These are phyloP conservation scores for Petrocephalus microphthalmus DNA, from an alignment of 2,113 vertebrate genomes.

Conservation along the genomic window DNA sequence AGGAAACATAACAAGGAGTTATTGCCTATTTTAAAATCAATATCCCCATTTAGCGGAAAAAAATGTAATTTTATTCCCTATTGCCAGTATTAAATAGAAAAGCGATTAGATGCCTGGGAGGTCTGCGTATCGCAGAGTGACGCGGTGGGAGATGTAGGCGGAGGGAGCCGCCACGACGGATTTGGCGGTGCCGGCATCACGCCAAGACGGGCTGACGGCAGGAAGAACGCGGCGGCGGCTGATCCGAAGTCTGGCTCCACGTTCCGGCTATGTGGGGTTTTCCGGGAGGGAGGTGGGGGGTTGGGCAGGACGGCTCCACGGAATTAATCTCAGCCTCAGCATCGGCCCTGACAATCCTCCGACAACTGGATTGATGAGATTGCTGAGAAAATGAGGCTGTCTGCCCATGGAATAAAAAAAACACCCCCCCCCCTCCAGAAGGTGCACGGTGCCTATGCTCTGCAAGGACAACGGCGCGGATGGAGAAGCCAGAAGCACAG, in stretches of 20 bases:
- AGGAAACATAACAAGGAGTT: background rate
- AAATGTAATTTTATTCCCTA: background rate
- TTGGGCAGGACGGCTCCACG: background rate
- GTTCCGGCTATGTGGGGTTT: background rate
- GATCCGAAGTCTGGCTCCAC: background rate
- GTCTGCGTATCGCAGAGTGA: background rate
- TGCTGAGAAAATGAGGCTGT: background rate
- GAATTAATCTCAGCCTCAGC: slow-evolving; percentile 8
- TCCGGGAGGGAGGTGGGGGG: background rate
- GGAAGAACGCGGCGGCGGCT: background rate
- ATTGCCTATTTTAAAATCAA: slow-evolving; percentile 8
- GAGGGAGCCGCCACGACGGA: background rate
- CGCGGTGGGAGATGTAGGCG: background rate
- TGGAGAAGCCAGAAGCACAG: background rate
- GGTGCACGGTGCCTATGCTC: background rate
- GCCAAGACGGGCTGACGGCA: background rate
- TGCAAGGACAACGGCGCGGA: background rate
- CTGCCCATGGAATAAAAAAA: background rate
- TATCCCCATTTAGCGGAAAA: background rate
- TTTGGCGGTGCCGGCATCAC: background rate
- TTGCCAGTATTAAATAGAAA: background rate
- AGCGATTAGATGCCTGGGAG: background rate
- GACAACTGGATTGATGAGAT: slow-evolving; percentile 7
- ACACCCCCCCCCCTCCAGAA: background rate
- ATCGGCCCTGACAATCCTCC: slow-evolving; percentile 11